phyloP scores from a whole-genome alignment of 2,888 invertebrate genomes.

The Xestobium rufovillosum region DNA sequence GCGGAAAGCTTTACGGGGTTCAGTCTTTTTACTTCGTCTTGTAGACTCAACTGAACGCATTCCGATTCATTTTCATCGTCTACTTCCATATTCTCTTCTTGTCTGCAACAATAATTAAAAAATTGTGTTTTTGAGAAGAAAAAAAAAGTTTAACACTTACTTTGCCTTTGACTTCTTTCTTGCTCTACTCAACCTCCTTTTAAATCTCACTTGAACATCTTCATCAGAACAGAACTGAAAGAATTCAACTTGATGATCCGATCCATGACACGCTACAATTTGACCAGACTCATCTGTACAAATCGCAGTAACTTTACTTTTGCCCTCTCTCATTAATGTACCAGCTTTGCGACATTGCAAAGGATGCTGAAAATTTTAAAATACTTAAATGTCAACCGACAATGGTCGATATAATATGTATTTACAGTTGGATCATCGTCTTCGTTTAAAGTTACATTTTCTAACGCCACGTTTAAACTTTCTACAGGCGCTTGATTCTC shows the following conservation, averaged over 20 bases:
- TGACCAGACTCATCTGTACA: conserved; percentile 63
- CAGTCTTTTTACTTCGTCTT: conserved; percentile 67
- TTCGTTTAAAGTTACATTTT: conserved; percentile 49
- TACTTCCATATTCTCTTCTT: conserved; percentile 25
- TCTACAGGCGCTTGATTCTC: conserved; percentile 44
- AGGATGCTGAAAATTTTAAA: conserved; percentile 48
- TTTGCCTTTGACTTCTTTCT: conserved; percentile 46
- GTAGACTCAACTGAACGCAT: conserved; percentile 46
- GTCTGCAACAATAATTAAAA: conserved; percentile 24
- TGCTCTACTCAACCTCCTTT: conserved; percentile 73
- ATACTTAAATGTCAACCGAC: conserved; percentile 6
- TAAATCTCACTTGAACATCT: conserved; percentile 60
- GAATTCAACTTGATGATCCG: conserved; percentile 72
- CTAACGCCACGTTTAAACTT: conserved; percentile 44
- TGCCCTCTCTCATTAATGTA: conserved; percentile 67
- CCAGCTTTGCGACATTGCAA: conserved; percentile 74
- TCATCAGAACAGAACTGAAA: conserved; percentile 73
- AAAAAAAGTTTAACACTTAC: not conserved
- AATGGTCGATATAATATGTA: conserved; percentile 11
- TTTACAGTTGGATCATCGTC: conserved; percentile 48
- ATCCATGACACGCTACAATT: conserved; percentile 75
- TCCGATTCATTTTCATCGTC: conserved; percentile 31
- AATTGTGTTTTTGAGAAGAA: conserved; percentile 1
- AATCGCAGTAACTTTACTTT: conserved; percentile 72
- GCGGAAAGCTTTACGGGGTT: conserved; percentile 56